Evolutionary conservation across 2,113 vertebrate genomes (phyloP).

Genomic region (Aepyceros melampus): DNA sequence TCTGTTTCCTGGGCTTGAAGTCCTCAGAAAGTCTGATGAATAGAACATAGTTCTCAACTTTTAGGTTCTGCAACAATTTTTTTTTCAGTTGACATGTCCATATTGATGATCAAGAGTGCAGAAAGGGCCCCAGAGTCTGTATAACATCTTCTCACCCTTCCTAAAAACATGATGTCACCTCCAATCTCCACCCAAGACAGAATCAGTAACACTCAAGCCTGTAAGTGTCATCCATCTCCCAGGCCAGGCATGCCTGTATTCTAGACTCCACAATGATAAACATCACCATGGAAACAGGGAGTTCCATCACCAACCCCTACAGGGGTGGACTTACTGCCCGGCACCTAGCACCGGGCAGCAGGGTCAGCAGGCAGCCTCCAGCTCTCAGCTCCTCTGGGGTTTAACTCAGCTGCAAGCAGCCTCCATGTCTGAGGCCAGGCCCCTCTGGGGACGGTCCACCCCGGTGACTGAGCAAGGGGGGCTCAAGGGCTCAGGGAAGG

Average conservation of each 20-base stretch:
- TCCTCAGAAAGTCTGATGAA: neutral
- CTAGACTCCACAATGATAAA: neutral
- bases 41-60: neutral
- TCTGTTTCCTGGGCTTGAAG: neutral
- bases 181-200: neutral
- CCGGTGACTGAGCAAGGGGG: neutral
- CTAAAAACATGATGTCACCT: neutral
- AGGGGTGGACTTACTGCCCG: neutral
- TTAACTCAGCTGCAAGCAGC: neutral
- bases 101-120: fast-evolving
- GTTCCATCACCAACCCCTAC: neutral
- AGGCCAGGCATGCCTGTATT: fast-evolving
- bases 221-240: neutral
- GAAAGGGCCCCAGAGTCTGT: too few relatives aligned
- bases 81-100: fast-evolving
- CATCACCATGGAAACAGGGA: fast-evolving
- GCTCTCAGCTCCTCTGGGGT: neutral
- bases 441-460: neutral
- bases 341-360: fast-evolving
- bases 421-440: neutral
- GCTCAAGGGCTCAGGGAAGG: neutral
- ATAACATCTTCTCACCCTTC: neutral
- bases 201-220: neutral
- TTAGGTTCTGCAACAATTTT: neutral
- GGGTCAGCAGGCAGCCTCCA: neutral